A percentile compares a stretch with the other conserved stretches of the same genome.
These are phyloP conservation scores for Labroides dimidiatus DNA, from an alignment of 2,797 vertebrate species.

Conservation along the genomic window DNA sequence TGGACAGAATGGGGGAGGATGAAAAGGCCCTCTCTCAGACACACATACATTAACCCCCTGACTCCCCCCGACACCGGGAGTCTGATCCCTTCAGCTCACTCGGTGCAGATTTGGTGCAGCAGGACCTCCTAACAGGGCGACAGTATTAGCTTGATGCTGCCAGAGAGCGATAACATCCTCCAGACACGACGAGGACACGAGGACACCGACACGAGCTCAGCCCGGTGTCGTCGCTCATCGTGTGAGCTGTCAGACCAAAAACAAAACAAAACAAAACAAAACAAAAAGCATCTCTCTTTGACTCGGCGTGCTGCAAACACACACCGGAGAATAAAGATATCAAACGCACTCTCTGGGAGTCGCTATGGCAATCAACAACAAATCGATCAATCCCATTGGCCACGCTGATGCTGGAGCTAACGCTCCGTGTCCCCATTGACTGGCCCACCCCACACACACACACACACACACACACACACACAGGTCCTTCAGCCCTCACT, in stretches of 20 bases:
- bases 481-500: neutral
- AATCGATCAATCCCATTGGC: conserved; percentile 72
- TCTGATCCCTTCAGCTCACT: conserved; percentile 76
- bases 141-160: conserved; percentile 76
- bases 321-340: conserved; percentile 52
- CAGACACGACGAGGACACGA: conserved; percentile 37
- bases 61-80: conserved; percentile 34
- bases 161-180: conserved; percentile 66
- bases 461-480: conserved; percentile 15
- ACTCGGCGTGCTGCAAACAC: conserved; percentile 28
- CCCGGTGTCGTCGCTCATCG: neutral
- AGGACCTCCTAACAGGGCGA: conserved; percentile 69
- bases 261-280: too few relatives aligned
- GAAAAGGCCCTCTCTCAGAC: conserved; percentile 64
- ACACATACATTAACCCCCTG: conserved; percentile 71
- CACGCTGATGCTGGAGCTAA: conserved; percentile 52
- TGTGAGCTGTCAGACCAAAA: neutral
- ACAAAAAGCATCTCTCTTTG: neutral
- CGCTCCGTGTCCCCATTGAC: conserved; percentile 57
- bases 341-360: conserved; percentile 59
- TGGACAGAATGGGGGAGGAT: conserved; percentile 49
- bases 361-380: conserved; percentile 63
- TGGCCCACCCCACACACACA: conserved; percentile 29
- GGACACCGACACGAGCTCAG: conserved; percentile 35
- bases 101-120: conserved; percentile 68